Evolutionary conservation across 2,113 vertebrate genomes (phyloP).

Genomic region (Scytalopus superciliaris): DNA sequence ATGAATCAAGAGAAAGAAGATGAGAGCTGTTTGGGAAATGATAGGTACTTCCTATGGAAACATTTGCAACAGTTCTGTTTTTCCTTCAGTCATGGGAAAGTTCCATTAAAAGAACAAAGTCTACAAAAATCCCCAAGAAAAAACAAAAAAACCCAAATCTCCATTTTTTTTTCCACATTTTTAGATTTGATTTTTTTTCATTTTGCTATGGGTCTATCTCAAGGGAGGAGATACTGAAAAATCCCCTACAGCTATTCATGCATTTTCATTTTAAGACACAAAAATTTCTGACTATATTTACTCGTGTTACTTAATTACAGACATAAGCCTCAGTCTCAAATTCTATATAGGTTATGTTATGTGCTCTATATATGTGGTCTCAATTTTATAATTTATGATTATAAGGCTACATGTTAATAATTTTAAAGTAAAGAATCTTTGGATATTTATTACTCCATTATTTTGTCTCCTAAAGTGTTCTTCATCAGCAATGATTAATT

Average conservation of each 20-base stretch:
- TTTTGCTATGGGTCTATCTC: not conserved
- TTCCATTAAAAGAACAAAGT: conserved; percentile 18
- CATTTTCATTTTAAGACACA: not conserved
- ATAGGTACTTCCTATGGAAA: conserved; percentile 58
- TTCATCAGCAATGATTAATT: conserved; percentile 19
- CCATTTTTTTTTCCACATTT: not conserved
- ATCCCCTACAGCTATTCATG: not conserved
- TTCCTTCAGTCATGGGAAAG: conserved; percentile 26
- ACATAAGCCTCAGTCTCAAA: not conserved
- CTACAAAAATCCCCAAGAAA: not conserved
- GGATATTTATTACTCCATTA: conserved; percentile 5
- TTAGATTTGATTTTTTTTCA: not conserved
- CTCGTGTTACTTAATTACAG: not conserved
- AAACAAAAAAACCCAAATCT: not conserved
- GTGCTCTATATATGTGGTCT: not conserved
- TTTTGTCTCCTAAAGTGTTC: conserved; percentile 1
- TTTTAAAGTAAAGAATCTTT: not conserved
- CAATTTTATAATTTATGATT: not conserved
- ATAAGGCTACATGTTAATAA: not conserved
- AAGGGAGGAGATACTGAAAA: not conserved
- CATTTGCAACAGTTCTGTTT: not conserved
- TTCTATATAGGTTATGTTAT: not conserved
- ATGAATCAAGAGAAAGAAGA: conserved; percentile 31
- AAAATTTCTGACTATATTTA: not conserved
- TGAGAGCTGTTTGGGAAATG: conserved; percentile 39